Conservation (phyloP, 2,113 vertebrate species). For the Psettodes erumei region DNA sequence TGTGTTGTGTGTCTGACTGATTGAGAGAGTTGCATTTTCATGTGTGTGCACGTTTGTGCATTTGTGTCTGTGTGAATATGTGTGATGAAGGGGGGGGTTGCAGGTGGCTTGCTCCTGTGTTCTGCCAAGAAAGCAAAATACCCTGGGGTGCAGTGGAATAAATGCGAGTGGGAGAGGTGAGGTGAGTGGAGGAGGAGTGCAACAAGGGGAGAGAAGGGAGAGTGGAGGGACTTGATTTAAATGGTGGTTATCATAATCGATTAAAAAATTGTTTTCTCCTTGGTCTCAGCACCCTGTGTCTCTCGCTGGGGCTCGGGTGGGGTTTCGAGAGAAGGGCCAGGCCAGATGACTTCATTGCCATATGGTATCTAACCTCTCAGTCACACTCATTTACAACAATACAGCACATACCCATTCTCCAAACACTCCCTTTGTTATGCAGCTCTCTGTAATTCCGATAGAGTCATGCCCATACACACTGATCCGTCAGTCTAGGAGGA, state of each 20-base stretch:
- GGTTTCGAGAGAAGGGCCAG: slow-evolving; percentile 77
- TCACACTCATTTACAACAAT: slow-evolving; percentile 79
- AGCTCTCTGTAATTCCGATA: slow-evolving; percentile 69
- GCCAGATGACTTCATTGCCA: slow-evolving; percentile 84
- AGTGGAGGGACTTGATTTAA: slow-evolving; percentile 77
- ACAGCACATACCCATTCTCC: slow-evolving; percentile 76
- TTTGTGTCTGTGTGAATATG: slow-evolving; percentile 41
- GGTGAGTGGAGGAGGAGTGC: slow-evolving; percentile 52
- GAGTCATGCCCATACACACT: slow-evolving; percentile 55
- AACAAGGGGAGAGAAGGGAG: slow-evolving; percentile 44
- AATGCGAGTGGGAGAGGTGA: slow-evolving; percentile 73
- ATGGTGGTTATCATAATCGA: slow-evolving; percentile 81
- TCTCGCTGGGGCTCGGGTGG: slow-evolving; percentile 78
- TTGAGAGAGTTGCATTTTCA: slow-evolving; percentile 54
- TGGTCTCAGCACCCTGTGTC: slow-evolving; percentile 75
- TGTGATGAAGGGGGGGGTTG: slow-evolving; percentile 69
- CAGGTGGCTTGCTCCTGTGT: slow-evolving; percentile 81
- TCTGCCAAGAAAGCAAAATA: slow-evolving; percentile 83
- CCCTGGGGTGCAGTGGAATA: slow-evolving; percentile 80
- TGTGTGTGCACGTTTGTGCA: slow-evolving; percentile 40
- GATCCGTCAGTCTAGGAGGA: slow-evolving; percentile 33
- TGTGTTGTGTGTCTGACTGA: slow-evolving; percentile 65
- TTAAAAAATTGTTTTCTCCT: slow-evolving; percentile 78
- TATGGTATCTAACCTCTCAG: slow-evolving; percentile 83
- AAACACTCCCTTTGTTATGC: slow-evolving; percentile 74